A percentile compares a stretch with the other conserved stretches of the same genome.
Evolutionary conservation across 2,888 invertebrate species (phyloP).

Genomic region (Heteromurus nitidus): DNA sequence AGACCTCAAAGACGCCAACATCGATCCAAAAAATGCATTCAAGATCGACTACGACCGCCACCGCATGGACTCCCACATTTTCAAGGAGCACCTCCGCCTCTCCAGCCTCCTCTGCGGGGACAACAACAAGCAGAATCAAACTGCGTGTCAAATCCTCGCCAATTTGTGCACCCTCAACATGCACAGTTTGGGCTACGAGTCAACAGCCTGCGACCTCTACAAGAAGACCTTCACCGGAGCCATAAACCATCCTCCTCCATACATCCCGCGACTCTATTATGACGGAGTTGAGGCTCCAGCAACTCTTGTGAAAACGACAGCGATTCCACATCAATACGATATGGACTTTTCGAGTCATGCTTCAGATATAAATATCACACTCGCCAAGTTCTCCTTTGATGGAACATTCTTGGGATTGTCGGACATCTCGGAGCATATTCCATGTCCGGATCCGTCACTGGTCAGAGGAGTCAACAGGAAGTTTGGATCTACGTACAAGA

Average conservation of each 20-base stretch:
- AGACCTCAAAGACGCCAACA: constrained; percentile 74
- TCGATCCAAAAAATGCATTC: constrained; percentile 72
- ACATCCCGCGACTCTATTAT: constrained; percentile 76
- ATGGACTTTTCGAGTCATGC: constrained; percentile 62
- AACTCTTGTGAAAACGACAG: constrained; percentile 75
- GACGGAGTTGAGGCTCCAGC: constrained; percentile 77
- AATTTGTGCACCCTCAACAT: constrained; percentile 82
- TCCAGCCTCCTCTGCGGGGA: constrained; percentile 77
- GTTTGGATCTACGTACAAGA: constrained; percentile 68
- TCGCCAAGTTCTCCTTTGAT: constrained; percentile 76
- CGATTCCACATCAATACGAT: constrained; percentile 75
- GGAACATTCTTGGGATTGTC: constrained; percentile 76
- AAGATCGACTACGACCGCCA: constrained; percentile 75
- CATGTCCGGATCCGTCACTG: constrained; percentile 66
- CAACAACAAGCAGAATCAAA: constrained; percentile 75
- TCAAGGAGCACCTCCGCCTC: constrained; percentile 76
- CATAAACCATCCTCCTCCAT: constrained; percentile 64
- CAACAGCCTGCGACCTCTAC: constrained; percentile 67
- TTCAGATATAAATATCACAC: constrained; percentile 76
- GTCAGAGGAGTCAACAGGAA: constrained; percentile 66
- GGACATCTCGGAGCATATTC: constrained; percentile 71
- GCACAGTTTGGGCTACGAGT: constrained; percentile 77
- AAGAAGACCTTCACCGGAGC: constrained; percentile 52
- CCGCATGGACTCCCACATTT: constrained; percentile 75
- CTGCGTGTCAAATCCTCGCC: constrained; percentile 82